Evolutionary conservation across 2,888 invertebrate species (phyloP).

Genomic region (Sarcophaga carnaria): DNA sequence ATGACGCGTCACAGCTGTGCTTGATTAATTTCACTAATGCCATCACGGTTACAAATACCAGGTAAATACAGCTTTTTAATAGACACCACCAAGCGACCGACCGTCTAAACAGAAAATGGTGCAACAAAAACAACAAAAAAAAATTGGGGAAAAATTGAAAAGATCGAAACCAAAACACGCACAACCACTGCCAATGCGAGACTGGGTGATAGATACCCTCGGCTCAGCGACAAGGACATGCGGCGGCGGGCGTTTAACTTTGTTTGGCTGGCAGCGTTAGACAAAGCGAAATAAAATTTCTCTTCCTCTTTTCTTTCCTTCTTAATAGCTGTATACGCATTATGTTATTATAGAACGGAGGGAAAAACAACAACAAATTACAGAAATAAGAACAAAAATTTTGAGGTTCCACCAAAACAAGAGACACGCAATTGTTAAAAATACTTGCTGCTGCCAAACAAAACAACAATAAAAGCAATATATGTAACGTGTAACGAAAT

Average conservation of each 20-base stretch:
- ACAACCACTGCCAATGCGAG: neutral
- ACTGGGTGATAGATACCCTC: neutral
- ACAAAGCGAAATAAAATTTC: conserved; percentile 19
- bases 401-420: conserved; percentile 53
- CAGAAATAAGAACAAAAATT: conserved; percentile 14
- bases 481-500: conserved; percentile 24
- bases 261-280: neutral
- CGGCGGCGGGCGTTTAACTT: neutral
- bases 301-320: neutral
- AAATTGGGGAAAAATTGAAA: neutral
- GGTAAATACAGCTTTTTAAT: conserved; percentile 55
- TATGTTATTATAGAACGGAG: conserved; percentile 45
- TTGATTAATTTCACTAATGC: conserved; percentile 71
- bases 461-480: conserved; percentile 30
- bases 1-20: conserved; percentile 70
- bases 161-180: neutral
- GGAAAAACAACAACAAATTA: conserved; percentile 32
- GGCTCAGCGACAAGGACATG: neutral
- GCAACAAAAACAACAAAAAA: too few relatives aligned
- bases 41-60: conserved; percentile 44
- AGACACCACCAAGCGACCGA: conserved; percentile 25
- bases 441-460: conserved; percentile 31
- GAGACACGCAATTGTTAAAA: conserved; percentile 60
- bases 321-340: conserved; percentile 46
- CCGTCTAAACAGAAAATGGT: too few relatives aligned